These are phyloP conservation scores for Aromia moschata DNA, from an alignment of 2,888 invertebrate species.

Conservation along the genomic window DNA sequence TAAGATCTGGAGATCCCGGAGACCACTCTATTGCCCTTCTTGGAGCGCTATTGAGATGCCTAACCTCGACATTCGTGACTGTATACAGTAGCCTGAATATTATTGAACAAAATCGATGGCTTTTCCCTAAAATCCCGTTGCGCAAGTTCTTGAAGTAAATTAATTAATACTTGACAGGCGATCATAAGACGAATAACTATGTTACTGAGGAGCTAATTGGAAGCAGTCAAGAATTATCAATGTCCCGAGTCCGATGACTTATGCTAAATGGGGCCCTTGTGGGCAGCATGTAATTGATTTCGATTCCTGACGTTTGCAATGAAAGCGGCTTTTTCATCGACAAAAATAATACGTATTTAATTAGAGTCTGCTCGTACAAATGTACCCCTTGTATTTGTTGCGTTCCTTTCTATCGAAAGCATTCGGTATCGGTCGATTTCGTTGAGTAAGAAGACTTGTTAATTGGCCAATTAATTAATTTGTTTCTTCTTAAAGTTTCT, in stretches of 20 bases:
- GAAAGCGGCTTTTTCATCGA: not conserved
- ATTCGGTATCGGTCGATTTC: not conserved
- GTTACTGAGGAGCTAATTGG: too few species aligned
- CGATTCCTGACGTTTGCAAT: not conserved
- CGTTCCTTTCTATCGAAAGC: not conserved
- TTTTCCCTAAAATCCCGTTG: too few species aligned
- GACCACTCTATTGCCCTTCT: too few species aligned
- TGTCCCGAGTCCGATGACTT: not conserved
- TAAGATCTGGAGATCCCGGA: too few species aligned
- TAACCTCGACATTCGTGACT: too few species aligned
- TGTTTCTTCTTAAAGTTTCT: not conserved
- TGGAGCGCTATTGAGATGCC: too few species aligned
- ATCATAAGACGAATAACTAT: too few species aligned
- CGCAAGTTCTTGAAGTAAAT: too few species aligned
- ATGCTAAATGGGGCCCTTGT: not conserved
- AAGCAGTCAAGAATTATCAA: too few species aligned
- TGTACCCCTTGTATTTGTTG: not conserved
- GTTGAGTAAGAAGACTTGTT: not conserved
- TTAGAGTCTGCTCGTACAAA: not conserved
- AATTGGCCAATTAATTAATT: not conserved
- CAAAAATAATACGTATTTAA: not conserved
- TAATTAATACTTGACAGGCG: too few species aligned
- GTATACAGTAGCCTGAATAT: too few species aligned
- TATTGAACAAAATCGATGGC: too few species aligned
- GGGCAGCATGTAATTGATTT: not conserved